These are phyloP conservation scores for Microplitis demolitor DNA, from an alignment of 1,140 invertebrate species.

Conservation along the genomic window DNA sequence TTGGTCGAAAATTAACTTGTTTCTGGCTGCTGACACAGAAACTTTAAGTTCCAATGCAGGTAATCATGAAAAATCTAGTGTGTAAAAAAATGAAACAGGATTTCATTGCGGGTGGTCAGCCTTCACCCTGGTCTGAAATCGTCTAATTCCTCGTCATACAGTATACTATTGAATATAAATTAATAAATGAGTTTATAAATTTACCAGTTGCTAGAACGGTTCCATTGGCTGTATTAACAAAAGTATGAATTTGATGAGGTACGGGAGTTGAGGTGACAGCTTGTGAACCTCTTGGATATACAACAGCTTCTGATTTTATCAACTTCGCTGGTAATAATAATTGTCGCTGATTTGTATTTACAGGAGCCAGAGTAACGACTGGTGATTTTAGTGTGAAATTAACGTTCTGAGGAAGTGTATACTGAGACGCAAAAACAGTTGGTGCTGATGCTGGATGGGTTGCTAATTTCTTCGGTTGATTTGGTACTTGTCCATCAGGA, in stretches of 20 bases:
- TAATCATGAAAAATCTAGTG: not conserved
- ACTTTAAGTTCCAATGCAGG: not conserved
- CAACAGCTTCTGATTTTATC: conserved; percentile 57
- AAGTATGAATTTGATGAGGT: conserved; percentile 66
- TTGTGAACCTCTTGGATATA: conserved; percentile 51
- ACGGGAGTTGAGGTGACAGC: conserved; percentile 50
- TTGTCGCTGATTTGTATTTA: conserved; percentile 49
- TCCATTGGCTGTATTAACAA: conserved; percentile 68
- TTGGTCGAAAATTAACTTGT: no score
- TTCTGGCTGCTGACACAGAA: no score
- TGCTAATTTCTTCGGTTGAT: conserved; percentile 27
- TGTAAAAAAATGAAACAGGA: not conserved
- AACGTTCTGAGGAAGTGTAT: conserved; percentile 51
- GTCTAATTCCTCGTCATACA: no score
- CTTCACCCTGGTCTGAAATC: no score
- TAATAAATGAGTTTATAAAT: no score
- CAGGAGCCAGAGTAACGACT: conserved; percentile 53
- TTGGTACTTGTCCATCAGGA: conserved; percentile 14
- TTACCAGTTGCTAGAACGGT: conserved; percentile 68
- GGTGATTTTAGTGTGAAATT: conserved; percentile 56
- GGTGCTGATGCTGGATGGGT: conserved; percentile 23
- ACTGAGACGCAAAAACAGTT: conserved; percentile 50
- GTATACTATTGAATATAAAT: no score
- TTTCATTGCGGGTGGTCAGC: no score
- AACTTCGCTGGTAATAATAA: conserved; percentile 55